Conservation (phyloP, 2,888 invertebrate species). For the Acheta domesticus region DNA sequence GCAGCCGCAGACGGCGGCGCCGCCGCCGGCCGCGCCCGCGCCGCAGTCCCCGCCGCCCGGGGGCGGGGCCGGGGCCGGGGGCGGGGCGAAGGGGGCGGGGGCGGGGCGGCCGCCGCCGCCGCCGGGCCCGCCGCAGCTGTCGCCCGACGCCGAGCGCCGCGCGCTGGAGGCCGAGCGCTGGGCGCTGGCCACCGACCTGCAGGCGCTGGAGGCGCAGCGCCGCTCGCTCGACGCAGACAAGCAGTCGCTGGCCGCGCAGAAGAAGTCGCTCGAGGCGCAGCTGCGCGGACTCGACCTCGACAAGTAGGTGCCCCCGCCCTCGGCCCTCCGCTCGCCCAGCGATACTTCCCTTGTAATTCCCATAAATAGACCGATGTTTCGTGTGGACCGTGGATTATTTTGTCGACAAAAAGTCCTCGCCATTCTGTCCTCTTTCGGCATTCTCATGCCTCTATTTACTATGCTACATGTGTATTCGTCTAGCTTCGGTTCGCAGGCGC, state of each 20-base stretch:
- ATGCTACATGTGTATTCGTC: too few species aligned
- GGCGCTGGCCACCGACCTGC: not conserved
- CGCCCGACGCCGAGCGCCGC: not conserved
- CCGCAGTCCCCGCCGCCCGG: not conserved
- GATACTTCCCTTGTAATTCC: too few species aligned
- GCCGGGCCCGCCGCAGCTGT: not conserved
- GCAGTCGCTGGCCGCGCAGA: not conserved
- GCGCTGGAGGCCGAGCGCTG: slow-evolving; percentile 2
- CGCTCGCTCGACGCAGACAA: slow-evolving; percentile 18
- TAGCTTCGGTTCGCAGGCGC: too few species aligned
- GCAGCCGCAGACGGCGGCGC: not conserved
- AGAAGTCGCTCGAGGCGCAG: not conserved
- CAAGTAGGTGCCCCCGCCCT: slow-evolving; percentile 23
- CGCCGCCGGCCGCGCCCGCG: not conserved
- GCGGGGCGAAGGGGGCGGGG: not conserved
- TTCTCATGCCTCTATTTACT: too few species aligned
- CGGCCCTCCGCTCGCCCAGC: too few species aligned
- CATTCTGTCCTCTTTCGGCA: too few species aligned
- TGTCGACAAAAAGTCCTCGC: too few species aligned
- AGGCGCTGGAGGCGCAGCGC: not conserved
- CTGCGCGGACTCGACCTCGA: not conserved
- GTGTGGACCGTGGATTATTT: too few species aligned
- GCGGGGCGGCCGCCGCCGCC: not conserved
- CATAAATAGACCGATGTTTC: too few species aligned
- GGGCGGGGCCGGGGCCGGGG: not conserved